Evolutionary conservation across 2,888 invertebrate genomes (phyloP).

Genomic region (Nectonema munidae): DNA sequence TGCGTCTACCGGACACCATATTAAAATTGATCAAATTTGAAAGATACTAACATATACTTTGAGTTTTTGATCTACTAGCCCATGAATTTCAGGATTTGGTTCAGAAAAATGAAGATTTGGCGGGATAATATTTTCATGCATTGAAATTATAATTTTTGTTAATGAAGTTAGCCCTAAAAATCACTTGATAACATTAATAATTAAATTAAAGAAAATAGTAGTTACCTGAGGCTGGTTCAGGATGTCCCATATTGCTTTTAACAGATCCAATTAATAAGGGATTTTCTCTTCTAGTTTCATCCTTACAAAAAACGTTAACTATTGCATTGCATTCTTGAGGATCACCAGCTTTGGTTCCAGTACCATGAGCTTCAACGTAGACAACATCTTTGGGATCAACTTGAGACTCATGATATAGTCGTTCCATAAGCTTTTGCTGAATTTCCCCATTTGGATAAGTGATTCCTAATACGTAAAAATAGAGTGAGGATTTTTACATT

Average conservation of each 20-base stretch:
- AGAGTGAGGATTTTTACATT: slow-evolving; percentile 1
- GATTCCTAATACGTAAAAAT: slow-evolving; percentile 18
- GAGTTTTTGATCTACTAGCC: slow-evolving; percentile 54
- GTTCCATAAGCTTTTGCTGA: slow-evolving; percentile 34
- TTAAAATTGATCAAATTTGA: not conserved
- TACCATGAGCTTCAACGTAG: slow-evolving; percentile 90
- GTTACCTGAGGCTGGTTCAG: slow-evolving; percentile 38
- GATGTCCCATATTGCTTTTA: slow-evolving; percentile 93
- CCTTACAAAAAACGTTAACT: slow-evolving; percentile 54
- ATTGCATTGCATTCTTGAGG: slow-evolving; percentile 86
- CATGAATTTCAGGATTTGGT: slow-evolving; percentile 63
- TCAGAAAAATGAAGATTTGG: slow-evolving; percentile 51
- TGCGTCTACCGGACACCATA: not conserved
- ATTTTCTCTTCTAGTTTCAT: slow-evolving; percentile 32
- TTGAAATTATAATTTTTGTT: slow-evolving; percentile 58
- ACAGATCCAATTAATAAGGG: slow-evolving; percentile 72
- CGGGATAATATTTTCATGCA: slow-evolving; percentile 60
- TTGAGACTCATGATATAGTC: slow-evolving; percentile 35
- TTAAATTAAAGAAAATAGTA: slow-evolving; percentile 18
- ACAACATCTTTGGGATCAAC: slow-evolving; percentile 46
- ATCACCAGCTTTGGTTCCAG: slow-evolving; percentile 90
- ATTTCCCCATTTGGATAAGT: slow-evolving; percentile 31
- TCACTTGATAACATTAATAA: not conserved
- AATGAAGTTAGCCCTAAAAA: slow-evolving; percentile 43
- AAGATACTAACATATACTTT: slow-evolving; percentile 27